Percentiles rank a stretch among this genome's conserved stretches.
Evolutionary conservation across 2,888 invertebrate genomes (phyloP).

Genomic region (Ommatoiulus sabulosus): DNA sequence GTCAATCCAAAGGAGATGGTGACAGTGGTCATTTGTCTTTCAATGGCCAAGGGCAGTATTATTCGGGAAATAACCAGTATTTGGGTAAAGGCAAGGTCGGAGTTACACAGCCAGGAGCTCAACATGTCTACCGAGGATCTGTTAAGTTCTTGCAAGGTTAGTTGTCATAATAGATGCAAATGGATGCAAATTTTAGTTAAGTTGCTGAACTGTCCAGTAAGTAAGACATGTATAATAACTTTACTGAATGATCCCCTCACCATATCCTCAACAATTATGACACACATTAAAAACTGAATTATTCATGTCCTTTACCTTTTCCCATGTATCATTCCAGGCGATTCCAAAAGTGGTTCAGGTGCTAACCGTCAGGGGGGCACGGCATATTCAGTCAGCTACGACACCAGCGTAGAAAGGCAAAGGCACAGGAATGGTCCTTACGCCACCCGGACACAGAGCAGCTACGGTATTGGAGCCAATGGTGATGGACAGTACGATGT

Average conservation of each 20-base stretch:
- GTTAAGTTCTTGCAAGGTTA: background rate
- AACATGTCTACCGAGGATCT: background rate
- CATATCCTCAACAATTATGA: no score
- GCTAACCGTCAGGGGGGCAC: background rate
- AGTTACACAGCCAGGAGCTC: background rate
- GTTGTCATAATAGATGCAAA: background rate
- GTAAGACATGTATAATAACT: no score
- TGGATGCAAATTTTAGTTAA: no score
- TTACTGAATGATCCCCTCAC: no score
- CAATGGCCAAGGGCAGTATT: background rate
- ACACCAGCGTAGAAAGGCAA: background rate
- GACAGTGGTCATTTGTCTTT: no score
- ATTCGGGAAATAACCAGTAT: background rate
- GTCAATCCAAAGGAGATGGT: background rate
- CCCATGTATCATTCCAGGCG: background rate
- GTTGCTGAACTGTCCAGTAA: no score
- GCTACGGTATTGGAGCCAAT: background rate
- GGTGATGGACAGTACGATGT: slow-evolving; percentile 18
- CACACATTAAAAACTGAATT: no score
- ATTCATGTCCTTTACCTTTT: no score
- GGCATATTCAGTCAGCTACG: background rate
- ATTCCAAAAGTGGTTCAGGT: background rate
- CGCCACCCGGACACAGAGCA: slow-evolving; percentile 3
- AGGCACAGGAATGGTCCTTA: background rate
- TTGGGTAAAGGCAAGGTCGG: background rate